Percentiles rank a stretch among this genome's conserved stretches.
Evolutionary conservation across 2,113 vertebrate species (phyloP).

Genomic region (Nasalis larvatus): DNA sequence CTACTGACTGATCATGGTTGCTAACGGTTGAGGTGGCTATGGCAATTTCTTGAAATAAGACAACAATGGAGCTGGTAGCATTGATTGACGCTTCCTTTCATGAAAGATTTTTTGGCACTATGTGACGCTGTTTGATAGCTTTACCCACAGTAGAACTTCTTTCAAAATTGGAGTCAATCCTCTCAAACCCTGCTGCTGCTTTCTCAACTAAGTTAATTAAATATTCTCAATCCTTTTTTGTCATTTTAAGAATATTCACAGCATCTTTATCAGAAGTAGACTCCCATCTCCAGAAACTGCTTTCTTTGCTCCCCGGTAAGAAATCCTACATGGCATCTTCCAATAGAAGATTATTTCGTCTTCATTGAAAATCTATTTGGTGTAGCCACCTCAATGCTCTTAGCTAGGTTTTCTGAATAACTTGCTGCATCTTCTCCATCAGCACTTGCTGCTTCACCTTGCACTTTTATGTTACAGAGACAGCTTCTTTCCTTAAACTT

Average conservation of each 20-base stretch:
- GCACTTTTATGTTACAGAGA: background rate
- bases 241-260: background rate
- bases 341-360: background rate
- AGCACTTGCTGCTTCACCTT: background rate
- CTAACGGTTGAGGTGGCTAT: background rate
- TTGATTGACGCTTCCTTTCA: background rate
- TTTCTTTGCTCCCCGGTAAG: background rate
- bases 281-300: background rate
- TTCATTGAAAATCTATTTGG: background rate
- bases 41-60: background rate
- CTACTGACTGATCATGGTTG: background rate
- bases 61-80: background rate
- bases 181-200: background rate
- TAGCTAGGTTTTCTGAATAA: background rate
- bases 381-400: background rate
- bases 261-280: background rate
- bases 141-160: background rate
- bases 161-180: background rate
- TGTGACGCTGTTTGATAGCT: background rate
- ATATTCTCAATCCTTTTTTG: background rate
- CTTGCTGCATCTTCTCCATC: background rate
- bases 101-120: background rate
- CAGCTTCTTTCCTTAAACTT: background rate
- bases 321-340: background rate
- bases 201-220: background rate